phyloP scores from a whole-genome alignment of 1,140 invertebrate genomes.

The Gyrodactylus bullatarudis region DNA sequence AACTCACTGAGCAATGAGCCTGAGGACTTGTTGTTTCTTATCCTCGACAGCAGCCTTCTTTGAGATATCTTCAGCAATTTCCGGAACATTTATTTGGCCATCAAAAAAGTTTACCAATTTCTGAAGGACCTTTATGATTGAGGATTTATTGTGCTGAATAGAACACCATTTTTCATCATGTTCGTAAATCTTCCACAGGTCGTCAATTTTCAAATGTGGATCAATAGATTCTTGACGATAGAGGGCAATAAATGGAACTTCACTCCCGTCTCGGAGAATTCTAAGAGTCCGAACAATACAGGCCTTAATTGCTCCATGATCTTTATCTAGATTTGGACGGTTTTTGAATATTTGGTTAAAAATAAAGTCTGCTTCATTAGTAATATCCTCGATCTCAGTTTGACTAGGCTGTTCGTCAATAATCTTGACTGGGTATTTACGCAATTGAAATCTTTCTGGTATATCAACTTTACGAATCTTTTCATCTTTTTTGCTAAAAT shows the following conservation, averaged over 20 bases:
- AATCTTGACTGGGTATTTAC: constrained; percentile 10
- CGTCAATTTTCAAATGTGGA: constrained; percentile 9
- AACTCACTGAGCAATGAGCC: background rate
- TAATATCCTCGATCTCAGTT: background rate
- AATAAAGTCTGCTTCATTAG: constrained; percentile 1
- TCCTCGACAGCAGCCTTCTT: background rate
- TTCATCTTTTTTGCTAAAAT: constrained; percentile 71
- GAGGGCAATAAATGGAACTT: constrained; percentile 83
- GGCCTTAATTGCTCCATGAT: background rate
- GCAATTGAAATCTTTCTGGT: constrained; percentile 31
- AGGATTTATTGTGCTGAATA: background rate
- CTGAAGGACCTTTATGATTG: background rate
- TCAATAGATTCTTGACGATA: constrained; percentile 52
- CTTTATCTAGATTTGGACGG: background rate
- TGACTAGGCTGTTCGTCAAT: background rate
- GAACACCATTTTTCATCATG: constrained; percentile 4
- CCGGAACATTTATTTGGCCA: background rate
- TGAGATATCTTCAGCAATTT: background rate
- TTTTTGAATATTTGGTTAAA: background rate
- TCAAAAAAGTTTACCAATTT: constrained; percentile 2
- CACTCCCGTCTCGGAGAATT: constrained; percentile 8
- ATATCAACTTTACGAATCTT: constrained; percentile 28
- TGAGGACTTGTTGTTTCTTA: background rate
- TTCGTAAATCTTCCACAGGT: constrained; percentile 7
- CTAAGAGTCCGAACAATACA: background rate